These are phyloP conservation scores for Sciurus vulgaris DNA, from an alignment of 2,797 vertebrate species.

Conservation along the genomic window DNA sequence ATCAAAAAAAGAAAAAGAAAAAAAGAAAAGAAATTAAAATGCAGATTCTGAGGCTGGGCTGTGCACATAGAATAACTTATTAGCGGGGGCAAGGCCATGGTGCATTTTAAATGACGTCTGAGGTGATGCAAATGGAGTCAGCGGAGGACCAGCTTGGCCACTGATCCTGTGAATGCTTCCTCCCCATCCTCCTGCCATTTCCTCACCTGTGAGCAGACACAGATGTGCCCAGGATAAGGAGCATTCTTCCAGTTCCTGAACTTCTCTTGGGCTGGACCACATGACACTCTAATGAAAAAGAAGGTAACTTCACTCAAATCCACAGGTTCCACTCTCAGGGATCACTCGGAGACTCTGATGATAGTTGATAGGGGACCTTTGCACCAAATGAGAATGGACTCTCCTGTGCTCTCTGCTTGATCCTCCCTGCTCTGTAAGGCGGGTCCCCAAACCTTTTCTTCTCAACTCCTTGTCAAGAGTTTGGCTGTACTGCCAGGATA, in stretches of 20 bases:
- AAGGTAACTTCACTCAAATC: not conserved
- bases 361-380: not conserved
- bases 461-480: not conserved
- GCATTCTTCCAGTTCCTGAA: not conserved
- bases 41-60: not conserved
- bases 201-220: not conserved
- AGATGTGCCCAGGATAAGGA: not conserved
- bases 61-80: not conserved
- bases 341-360: not conserved
- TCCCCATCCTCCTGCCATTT: not conserved
- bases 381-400: not conserved
- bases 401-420: rapidly evolving
- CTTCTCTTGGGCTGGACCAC: not conserved
- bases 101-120: not conserved
- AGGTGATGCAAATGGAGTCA: not conserved
- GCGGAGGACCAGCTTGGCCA: not conserved
- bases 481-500: not conserved
- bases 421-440: not conserved
- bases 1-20: no score
- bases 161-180: not conserved
- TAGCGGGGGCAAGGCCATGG: not conserved
- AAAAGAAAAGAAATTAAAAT: no score
- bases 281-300: not conserved
- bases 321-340: not conserved
- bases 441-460: not conserved